These are phyloP conservation scores for Cephalopachus bancanus DNA, from an alignment of 2,797 vertebrate genomes.

Conservation along the genomic window DNA sequence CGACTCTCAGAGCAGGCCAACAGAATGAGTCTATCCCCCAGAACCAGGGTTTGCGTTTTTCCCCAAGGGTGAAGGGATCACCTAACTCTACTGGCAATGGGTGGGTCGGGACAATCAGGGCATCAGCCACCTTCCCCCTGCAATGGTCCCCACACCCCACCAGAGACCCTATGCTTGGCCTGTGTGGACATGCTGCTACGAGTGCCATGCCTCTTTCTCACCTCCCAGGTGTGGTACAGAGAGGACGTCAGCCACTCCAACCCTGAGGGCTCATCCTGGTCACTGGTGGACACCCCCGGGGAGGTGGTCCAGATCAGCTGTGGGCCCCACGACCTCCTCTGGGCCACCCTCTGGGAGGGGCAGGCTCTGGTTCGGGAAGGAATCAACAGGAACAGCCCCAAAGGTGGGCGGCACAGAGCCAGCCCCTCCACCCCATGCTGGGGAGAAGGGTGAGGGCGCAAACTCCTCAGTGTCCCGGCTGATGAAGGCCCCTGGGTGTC, in stretches of 20 bases:
- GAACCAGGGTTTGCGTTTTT: background rate
- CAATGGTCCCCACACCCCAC: background rate
- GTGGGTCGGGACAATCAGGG: background rate
- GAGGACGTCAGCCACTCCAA: constrained; percentile 94
- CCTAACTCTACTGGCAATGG: background rate
- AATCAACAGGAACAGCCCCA: constrained; percentile 93
- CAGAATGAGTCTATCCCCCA: background rate
- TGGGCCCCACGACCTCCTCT: constrained; percentile 95
- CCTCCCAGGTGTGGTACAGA: constrained; percentile 95
- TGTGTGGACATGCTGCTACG: background rate
- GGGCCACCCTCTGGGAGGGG: constrained; percentile 98
- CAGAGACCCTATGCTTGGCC: accelerated
- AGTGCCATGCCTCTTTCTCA: background rate
- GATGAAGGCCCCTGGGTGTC: background rate
- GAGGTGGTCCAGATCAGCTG: constrained; percentile 99
- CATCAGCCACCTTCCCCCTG: too few species aligned
- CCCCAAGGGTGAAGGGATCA: background rate
- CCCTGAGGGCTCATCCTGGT: constrained; percentile 96
- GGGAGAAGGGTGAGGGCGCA: background rate
- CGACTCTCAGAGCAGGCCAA: too few species aligned
- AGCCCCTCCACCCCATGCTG: accelerated
- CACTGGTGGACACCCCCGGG: constrained; percentile 92
- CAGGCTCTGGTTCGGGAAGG: constrained; percentile 97
- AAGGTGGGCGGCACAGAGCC: constrained; percentile 89
- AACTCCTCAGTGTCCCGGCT: background rate